Evolutionary conservation across 2,888 invertebrate genomes (phyloP).

Genomic region (Pristionchus arcanus): DNA sequence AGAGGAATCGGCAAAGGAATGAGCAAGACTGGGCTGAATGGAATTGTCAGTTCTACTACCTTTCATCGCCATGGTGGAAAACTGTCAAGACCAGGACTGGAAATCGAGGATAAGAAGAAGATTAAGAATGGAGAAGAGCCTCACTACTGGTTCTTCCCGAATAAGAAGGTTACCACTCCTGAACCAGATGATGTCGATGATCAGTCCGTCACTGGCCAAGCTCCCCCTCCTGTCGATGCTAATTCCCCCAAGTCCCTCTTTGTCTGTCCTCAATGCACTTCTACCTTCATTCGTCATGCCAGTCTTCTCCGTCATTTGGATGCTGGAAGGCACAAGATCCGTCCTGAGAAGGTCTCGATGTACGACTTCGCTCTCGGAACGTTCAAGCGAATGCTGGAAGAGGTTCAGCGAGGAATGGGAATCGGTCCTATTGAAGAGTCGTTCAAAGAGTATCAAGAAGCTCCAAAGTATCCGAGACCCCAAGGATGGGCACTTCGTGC

Average conservation of each 20-base stretch:
- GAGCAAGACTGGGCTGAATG: not conserved
- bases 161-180: not conserved
- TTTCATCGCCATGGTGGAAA: not conserved
- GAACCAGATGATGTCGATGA: constrained; percentile 14
- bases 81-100: not conserved
- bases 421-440: not conserved
- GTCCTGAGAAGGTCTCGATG: not conserved
- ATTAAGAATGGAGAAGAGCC: constrained; percentile 7
- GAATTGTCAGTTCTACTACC: too few relatives aligned
- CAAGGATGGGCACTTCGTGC: constrained; percentile 14
- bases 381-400: constrained; percentile 13
- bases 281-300: not conserved
- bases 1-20: constrained; percentile 20
- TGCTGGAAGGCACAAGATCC: not conserved
- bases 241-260: not conserved
- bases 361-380: not conserved
- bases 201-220: too few relatives aligned
- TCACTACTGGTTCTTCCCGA: too few relatives aligned
- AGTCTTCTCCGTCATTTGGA: not conserved
- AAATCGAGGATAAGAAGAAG: not conserved
- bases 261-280: not conserved
- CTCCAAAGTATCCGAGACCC: not conserved
- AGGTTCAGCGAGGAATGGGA: constrained; percentile 2
- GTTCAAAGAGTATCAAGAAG: constrained; percentile 17
- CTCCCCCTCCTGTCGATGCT: not conserved